These are phyloP conservation scores for Periophthalmus modestus DNA, from an alignment of 2,113 vertebrate species.

Conservation along the genomic window DNA sequence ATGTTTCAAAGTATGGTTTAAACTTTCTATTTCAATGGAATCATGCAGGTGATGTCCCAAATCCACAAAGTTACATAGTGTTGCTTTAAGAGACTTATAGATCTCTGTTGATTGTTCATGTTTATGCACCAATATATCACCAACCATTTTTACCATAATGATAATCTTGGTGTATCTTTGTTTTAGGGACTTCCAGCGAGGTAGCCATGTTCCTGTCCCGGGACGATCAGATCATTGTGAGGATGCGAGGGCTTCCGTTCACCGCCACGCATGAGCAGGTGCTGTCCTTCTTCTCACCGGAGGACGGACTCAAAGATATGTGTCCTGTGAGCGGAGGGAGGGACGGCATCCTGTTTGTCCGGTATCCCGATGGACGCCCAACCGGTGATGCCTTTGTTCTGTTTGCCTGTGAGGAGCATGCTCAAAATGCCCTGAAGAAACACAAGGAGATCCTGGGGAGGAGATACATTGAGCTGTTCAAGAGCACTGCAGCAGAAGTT, in stretches of 20 bases:
- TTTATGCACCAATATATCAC: neutral
- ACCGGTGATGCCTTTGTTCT: constrained; percentile 96
- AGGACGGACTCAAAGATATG: constrained; percentile 58
- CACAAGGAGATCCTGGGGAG: constrained; percentile 96
- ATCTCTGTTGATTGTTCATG: neutral
- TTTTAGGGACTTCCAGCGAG: constrained; percentile 91
- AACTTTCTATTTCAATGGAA: too few species aligned
- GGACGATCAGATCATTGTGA: constrained; percentile 92
- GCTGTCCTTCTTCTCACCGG: constrained; percentile 82
- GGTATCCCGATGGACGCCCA: constrained; percentile 92
- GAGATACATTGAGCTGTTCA: constrained; percentile 96
- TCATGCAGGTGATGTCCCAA: too few species aligned
- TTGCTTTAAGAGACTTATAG: neutral
- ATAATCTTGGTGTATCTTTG: neutral
- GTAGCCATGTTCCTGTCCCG: constrained; percentile 91
- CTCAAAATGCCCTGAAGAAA: constrained; percentile 91
- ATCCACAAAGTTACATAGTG: too few species aligned
- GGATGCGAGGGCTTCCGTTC: constrained; percentile 94
- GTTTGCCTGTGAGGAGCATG: constrained; percentile 93
- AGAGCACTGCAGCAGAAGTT: constrained; percentile 95
- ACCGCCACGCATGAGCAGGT: constrained; percentile 90
- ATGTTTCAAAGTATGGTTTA: too few species aligned
- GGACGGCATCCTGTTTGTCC: constrained; percentile 90
- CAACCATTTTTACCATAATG: neutral
- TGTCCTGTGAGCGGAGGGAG: constrained; percentile 86